Evolutionary conservation across 2,113 vertebrate species (phyloP).

Genomic region (Sapajus apella): DNA sequence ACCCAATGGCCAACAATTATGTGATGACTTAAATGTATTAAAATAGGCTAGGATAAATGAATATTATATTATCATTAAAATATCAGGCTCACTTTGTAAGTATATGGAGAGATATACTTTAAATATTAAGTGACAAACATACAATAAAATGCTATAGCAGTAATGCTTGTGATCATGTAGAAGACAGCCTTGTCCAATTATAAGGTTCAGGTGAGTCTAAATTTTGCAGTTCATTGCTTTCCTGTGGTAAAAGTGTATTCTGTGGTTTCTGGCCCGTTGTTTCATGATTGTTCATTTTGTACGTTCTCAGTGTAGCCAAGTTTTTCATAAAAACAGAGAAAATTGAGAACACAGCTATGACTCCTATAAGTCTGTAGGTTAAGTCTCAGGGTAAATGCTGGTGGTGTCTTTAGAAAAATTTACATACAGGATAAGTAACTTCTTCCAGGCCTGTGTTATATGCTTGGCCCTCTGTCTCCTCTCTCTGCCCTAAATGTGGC

Average conservation of each 20-base stretch:
- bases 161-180: not conserved
- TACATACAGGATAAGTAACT: not conserved
- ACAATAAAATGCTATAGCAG: not conserved
- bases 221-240: not conserved
- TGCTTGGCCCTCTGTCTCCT: not conserved
- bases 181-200: conserved; percentile 3
- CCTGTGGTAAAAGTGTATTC: not conserved
- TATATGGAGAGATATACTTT: not conserved
- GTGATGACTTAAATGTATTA: not conserved
- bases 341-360: not conserved
- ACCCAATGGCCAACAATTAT: not conserved
- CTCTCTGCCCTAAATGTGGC: not conserved
- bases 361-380: not conserved
- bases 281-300: not conserved
- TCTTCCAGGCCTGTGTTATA: not conserved
- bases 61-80: not conserved
- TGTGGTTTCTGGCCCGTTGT: not conserved
- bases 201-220: not conserved
- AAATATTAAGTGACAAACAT: conserved; percentile 13
- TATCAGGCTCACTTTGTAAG: conserved; percentile 9
- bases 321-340: not conserved
- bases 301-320: not conserved
- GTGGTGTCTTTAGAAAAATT: not conserved
- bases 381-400: not conserved
- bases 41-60: not conserved